These are phyloP conservation scores for Monopterus albus DNA, from an alignment of 2,113 vertebrate genomes.

Conservation along the genomic window DNA sequence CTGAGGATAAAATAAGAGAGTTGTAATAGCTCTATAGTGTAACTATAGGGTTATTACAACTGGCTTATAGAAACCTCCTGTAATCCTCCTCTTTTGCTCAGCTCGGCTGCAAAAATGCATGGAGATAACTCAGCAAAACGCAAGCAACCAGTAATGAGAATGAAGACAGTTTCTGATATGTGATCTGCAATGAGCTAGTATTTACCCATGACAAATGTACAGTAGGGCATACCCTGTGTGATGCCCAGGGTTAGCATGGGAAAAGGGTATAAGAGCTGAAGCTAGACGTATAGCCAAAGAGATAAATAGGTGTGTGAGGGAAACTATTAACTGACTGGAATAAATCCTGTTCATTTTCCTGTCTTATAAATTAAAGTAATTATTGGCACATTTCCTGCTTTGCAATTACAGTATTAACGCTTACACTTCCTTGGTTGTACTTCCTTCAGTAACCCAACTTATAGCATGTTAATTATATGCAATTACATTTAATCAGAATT, in stretches of 20 bases:
- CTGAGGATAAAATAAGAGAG: too few relatives aligned
- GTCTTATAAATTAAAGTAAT: not conserved
- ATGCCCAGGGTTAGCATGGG: not conserved
- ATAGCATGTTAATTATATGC: constrained; percentile 35
- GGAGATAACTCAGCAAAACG: too few relatives aligned
- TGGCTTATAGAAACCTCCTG: too few relatives aligned
- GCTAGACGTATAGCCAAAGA: not conserved
- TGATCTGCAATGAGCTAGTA: too few relatives aligned
- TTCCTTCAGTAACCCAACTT: constrained; percentile 19
- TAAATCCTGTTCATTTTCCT: not conserved
- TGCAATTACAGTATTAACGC: constrained; percentile 25
- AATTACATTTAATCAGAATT: constrained; percentile 55
- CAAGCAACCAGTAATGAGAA: too few relatives aligned
- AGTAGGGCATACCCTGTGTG: not conserved
- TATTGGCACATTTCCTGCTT: not conserved
- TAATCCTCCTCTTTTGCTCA: too few relatives aligned
- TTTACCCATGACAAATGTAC: too few relatives aligned
- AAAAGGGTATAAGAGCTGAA: too few relatives aligned
- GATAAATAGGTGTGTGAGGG: not conserved
- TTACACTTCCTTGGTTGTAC: constrained; percentile 18
- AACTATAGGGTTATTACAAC: too few relatives aligned
- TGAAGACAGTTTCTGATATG: too few relatives aligned
- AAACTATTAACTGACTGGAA: not conserved
- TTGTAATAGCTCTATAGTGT: too few relatives aligned
- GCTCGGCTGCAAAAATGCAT: too few relatives aligned